phyloP scores from a whole-genome alignment of 2,888 invertebrate species.

The Phania funesta region DNA sequence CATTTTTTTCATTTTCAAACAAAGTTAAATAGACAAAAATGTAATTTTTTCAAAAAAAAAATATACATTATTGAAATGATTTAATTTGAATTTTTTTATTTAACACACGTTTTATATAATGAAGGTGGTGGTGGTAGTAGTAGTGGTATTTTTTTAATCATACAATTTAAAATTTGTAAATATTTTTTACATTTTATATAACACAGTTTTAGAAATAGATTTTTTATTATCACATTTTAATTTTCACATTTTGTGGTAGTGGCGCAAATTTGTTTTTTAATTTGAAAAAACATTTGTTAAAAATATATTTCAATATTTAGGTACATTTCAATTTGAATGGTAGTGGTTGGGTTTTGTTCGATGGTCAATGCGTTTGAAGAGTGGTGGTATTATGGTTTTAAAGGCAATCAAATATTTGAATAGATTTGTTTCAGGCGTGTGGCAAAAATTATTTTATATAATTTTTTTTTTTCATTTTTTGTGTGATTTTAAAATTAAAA shows the following conservation, averaged over 20 bases:
- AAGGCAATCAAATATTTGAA: slow-evolving; percentile 53
- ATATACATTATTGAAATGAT: slow-evolving; percentile 28
- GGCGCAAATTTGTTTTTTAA: slow-evolving; percentile 27
- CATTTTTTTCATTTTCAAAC: slow-evolving; percentile 3
- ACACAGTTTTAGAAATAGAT: slow-evolving; percentile 42
- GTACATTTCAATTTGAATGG: slow-evolving; percentile 23
- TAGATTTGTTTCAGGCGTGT: slow-evolving; percentile 54
- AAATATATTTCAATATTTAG: slow-evolving; percentile 56
- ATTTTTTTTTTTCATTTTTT: slow-evolving; percentile 18
- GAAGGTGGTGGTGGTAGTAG: slow-evolving; percentile 18
- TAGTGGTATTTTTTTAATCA: slow-evolving; percentile 28
- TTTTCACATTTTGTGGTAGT: slow-evolving; percentile 26
- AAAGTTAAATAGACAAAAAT: slow-evolving; percentile 28
- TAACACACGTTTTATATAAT: slow-evolving; percentile 53
- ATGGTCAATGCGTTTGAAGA: slow-evolving; percentile 62
- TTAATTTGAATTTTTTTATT: slow-evolving; percentile 21
- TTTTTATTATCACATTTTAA: slow-evolving; percentile 33
- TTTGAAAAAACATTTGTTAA: slow-evolving; percentile 23
- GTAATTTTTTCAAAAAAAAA: slow-evolving; percentile 35
- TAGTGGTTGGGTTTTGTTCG: slow-evolving; percentile 36
- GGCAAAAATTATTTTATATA: slow-evolving; percentile 48
- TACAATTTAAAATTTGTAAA: slow-evolving; percentile 43
- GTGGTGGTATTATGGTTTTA: slow-evolving; percentile 35
- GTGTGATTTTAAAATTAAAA: slow-evolving; percentile 30
- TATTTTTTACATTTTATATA: slow-evolving; percentile 32